Evolutionary conservation across 2,888 invertebrate genomes (phyloP), one percentile per base, ranked within the genome.

Genomic region (Theristus sp.): DNA sequence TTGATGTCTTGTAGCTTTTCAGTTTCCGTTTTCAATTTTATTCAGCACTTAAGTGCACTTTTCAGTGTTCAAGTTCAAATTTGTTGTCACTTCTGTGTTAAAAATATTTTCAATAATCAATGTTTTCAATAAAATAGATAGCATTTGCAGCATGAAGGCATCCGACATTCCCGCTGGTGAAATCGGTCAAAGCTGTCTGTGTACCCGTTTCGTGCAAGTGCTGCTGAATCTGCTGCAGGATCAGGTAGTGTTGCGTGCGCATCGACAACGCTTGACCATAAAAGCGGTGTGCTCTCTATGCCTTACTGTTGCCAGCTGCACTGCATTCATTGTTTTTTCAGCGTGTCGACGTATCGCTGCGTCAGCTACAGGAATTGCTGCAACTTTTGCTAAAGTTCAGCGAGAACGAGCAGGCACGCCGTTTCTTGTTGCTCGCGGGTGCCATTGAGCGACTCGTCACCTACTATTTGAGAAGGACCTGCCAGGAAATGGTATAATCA

Each of bases 331-430:
- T n/a, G 3, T 20, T n/a, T 17, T 20, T 49, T 10, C 49, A 49
- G 30, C 57, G 49, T 29, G 10, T 24, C n/a, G 56, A 71, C 28
- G 73, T 73, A 13, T 72, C 73, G 66, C 73, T 74, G 64, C 73
- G 74, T 60, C 87, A 91, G 74, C 78, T 93, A 65, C 87, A 89
- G 0, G 93, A 93, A 75, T 91, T 89, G 76, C 93, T 93, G 75
- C 84, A 86, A 49, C 82, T 93, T 68, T 78, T 93, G 64, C 85
- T 88, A 73, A 91, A 93, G 75, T 91, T 91, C 76, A 88, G 89
- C 67, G 86, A 89, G 74, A 87, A 90, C 87, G 90, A 91, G 0
- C 89, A 89, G 69, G 91, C 93, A 74, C 85, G 87, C 30, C 82
- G 84, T 73, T 93, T 91, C 76, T 79, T 93, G 69, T 80, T 90